phyloP scores from a whole-genome alignment of 1,140 invertebrate species.

The Brachionus manjavacas region DNA sequence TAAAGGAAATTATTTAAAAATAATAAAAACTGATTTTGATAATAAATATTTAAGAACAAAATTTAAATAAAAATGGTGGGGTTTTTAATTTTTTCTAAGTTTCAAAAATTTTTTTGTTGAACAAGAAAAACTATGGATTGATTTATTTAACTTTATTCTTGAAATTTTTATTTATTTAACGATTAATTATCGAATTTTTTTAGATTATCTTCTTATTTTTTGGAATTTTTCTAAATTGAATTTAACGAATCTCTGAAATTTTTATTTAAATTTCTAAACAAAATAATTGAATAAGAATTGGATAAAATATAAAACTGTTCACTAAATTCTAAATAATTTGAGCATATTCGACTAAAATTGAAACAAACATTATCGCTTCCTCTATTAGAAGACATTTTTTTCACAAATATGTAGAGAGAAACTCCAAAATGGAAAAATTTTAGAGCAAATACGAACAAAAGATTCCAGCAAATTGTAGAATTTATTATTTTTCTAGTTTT shows the following conservation, averaged over 20 bases:
- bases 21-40: too few species aligned
- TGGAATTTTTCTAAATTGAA: background rate
- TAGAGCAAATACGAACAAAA: background rate
- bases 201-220: too few species aligned
- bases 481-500: background rate
- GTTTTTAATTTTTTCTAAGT: too few species aligned
- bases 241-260: background rate
- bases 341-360: background rate
- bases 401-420: background rate
- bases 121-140: too few species aligned
- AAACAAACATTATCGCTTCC: background rate
- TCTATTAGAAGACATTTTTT: background rate
- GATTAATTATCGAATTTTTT: too few species aligned
- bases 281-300: background rate
- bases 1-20: too few species aligned
- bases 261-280: background rate
- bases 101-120: too few species aligned
- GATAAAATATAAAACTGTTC: background rate
- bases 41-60: too few species aligned
- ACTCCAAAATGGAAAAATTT: background rate
- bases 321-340: background rate
- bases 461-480: background rate
- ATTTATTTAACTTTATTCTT: too few species aligned
- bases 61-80: too few species aligned
- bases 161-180: background rate